phyloP scores from a whole-genome alignment of 1,140 invertebrate genomes.

The Drosophila biarmipes region DNA sequence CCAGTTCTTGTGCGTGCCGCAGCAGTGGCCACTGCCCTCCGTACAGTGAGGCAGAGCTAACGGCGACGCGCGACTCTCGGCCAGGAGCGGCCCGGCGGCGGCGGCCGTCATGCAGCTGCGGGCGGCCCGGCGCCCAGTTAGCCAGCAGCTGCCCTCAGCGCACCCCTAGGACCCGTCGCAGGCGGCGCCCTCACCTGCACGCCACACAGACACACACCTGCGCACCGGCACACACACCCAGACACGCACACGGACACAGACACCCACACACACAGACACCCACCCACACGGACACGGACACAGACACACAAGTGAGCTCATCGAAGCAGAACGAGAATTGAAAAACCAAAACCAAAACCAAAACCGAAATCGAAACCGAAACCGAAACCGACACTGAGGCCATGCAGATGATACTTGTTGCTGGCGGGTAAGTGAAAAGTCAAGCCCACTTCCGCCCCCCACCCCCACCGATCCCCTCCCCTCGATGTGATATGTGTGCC shows the following conservation, averaged over 20 bases:
- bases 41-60: constrained; percentile 57
- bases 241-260: neutral
- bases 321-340: constrained; percentile 17
- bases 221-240: neutral
- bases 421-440: constrained; percentile 82
- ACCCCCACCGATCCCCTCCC: constrained; percentile 1
- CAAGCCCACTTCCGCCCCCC: constrained; percentile 17
- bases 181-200: neutral
- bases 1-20: constrained; percentile 4
- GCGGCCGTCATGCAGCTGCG: constrained; percentile 68
- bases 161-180: constrained; percentile 27
- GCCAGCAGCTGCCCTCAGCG: constrained; percentile 52
- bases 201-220: neutral
- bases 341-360: constrained; percentile 4
- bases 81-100: constrained; percentile 36
- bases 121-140: constrained; percentile 65
- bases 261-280: neutral
- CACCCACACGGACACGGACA: constrained; percentile 22
- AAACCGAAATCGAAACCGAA: constrained; percentile 6
- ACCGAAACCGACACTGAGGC: constrained; percentile 28
- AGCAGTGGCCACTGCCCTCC: neutral
- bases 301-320: constrained; percentile 51
- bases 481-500: constrained; percentile 27
- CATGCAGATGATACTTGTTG: constrained; percentile 85
- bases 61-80: constrained; percentile 16